These are phyloP conservation scores for Sinotaia quadrata DNA, from an alignment of 2,888 invertebrate genomes.

Conservation along the genomic window DNA sequence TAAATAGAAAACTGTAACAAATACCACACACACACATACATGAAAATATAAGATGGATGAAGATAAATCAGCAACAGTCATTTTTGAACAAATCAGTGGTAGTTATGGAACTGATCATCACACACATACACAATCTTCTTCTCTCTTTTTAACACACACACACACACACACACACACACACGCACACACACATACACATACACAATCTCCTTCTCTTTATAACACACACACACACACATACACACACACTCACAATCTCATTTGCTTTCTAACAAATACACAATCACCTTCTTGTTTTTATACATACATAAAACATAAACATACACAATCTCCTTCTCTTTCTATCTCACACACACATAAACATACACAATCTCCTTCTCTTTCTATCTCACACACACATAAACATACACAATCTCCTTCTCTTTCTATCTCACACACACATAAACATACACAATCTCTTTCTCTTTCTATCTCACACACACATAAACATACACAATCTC, in stretches of 20 bases:
- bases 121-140: neutral
- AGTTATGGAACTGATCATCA: neutral
- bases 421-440: neutral
- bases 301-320: too few relatives aligned
- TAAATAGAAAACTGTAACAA: too few relatives aligned
- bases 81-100: neutral
- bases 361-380: neutral
- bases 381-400: neutral
- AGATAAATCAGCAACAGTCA: too few relatives aligned
- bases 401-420: neutral
- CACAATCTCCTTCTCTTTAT: neutral
- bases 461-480: too few relatives aligned
- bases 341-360: neutral
- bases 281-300: neutral
- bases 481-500: too few relatives aligned
- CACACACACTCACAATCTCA: neutral
- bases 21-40: too few relatives aligned
- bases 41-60: too few relatives aligned
- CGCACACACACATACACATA: conserved; percentile 16
- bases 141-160: neutral
- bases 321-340: too few relatives aligned
- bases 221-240: too few relatives aligned
- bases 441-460: neutral
- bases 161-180: conserved; percentile 9
- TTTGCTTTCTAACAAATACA: neutral